phyloP scores from a whole-genome alignment of 30 jellyfish, hydroid and myxozoan species.

The Hydractinia symbiolongicarpus region DNA sequence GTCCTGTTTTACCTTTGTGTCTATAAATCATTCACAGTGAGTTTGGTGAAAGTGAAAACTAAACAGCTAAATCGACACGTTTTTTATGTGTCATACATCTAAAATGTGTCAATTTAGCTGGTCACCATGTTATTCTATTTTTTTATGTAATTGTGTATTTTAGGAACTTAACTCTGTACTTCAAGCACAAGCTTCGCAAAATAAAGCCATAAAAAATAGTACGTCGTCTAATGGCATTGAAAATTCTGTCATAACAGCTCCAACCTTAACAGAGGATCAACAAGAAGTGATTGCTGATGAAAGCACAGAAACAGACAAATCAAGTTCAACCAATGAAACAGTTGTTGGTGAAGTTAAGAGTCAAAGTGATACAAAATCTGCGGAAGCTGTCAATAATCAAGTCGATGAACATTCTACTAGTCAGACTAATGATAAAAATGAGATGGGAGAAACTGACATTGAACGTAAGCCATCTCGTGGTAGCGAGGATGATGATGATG shows the following conservation, averaged over 20 bases:
- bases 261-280: background rate
- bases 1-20: no score
- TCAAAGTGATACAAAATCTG: background rate
- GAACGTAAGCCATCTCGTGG: background rate
- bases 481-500: conserved; percentile 3
- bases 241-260: background rate
- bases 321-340: background rate
- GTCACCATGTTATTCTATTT: background rate
- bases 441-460: background rate
- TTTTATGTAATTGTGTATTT: background rate
- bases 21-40: no score
- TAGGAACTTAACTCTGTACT: conserved; percentile 18
- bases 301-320: background rate
- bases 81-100: no score
- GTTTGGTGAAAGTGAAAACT: no score
- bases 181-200: conserved; percentile 31
- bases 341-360: background rate
- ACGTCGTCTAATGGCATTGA: background rate
- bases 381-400: background rate
- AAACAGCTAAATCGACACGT: no score
- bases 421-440: no score
- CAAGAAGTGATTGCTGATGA: background rate
- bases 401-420: background rate
- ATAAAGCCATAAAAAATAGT: background rate
- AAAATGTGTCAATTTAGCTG: no score